Base-by-base conservation (phyloP, 2,797 vertebrate genomes). In the Odontamblyopus rebecca region DNA sequence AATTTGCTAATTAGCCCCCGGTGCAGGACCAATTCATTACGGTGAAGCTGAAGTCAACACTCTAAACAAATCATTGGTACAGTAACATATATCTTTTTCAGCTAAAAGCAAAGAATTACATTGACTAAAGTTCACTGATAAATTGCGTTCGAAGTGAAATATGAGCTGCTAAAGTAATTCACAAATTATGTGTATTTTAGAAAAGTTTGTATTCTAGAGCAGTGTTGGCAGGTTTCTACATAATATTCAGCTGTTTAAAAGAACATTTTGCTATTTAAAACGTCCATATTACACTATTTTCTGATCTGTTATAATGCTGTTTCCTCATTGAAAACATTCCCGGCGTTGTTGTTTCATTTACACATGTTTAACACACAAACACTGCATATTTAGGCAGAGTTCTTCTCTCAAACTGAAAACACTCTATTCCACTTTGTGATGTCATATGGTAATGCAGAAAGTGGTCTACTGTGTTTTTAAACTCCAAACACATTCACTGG, bases 1-100 rank as follows among this genome's bases (percentile, higher is more conserved):
- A 76, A 74, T 88, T 78, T 68, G 71, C 70, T 84, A 81, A 86
- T 85, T 73, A 81, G 9, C 56, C 70, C 57, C 61, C 19, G 4
- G 59, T 75, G 59, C 81, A 71, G n/a, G 53, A 13, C 30, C n/a
- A 56, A 68, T 56, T 59, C 54, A 57, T 68, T 68, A 68, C 7
- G 41, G n/a, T 57, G 53, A 32, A 38, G 53, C 12, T 23, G 12
- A 0, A 67, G 41, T 29, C 44, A 26, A 29, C 18, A 12, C 26
- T 66, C 48, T 4, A 66, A 66, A 66, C 26, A 66, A 66, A 66
- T 66, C 64, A 66, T 16, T 19, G 48, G 64, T 9, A 66, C 64
- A 19, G 26, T 11, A 30, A 8, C 63, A 65, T 50, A 50, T 65
- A 50, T 65, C 63, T 48, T 8, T 65, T 50, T 26, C 19, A 26